A percentile compares a stretch with the other conserved stretches of the same genome.
These are phyloP conservation scores for Bujurquina vittata DNA, from an alignment of 2,113 vertebrate species.

Conservation along the genomic window DNA sequence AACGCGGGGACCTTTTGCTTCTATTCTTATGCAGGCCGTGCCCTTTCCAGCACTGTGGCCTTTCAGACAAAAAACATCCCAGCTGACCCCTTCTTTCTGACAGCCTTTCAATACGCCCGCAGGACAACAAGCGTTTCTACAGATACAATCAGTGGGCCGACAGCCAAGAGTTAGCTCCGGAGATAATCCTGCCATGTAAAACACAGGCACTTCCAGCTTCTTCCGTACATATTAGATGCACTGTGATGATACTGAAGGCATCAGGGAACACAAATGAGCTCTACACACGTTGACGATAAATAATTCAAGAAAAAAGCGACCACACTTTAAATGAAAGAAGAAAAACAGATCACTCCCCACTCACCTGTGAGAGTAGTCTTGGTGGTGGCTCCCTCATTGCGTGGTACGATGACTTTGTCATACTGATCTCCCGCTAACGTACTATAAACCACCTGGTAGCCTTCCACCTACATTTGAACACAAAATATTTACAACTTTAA, in stretches of 20 bases:
- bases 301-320: not conserved
- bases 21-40: slow-evolving; percentile 54
- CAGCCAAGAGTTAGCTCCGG: slow-evolving; percentile 45
- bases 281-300: slow-evolving; percentile 9
- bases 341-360: slow-evolving; percentile 17
- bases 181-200: slow-evolving; percentile 58
- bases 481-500: not conserved
- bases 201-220: slow-evolving; percentile 36
- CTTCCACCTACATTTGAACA: slow-evolving; percentile 77
- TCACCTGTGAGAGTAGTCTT: slow-evolving; percentile 87
- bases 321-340: not conserved
- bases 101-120: slow-evolving; percentile 63
- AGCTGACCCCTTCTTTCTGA: slow-evolving; percentile 58
- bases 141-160: slow-evolving; percentile 62
- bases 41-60: slow-evolving; percentile 66
- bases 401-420: slow-evolving; percentile 88
- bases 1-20: slow-evolving; percentile 61
- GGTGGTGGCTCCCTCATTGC: slow-evolving; percentile 84
- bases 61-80: slow-evolving; percentile 51
- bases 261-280: not conserved
- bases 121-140: slow-evolving; percentile 63
- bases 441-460: slow-evolving; percentile 94
- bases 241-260: slow-evolving; percentile 10
- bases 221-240: slow-evolving; percentile 26
- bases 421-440: slow-evolving; percentile 95